These are phyloP conservation scores for Drosophila lini DNA, from an alignment of 1,140 invertebrate genomes.

Conservation along the genomic window DNA sequence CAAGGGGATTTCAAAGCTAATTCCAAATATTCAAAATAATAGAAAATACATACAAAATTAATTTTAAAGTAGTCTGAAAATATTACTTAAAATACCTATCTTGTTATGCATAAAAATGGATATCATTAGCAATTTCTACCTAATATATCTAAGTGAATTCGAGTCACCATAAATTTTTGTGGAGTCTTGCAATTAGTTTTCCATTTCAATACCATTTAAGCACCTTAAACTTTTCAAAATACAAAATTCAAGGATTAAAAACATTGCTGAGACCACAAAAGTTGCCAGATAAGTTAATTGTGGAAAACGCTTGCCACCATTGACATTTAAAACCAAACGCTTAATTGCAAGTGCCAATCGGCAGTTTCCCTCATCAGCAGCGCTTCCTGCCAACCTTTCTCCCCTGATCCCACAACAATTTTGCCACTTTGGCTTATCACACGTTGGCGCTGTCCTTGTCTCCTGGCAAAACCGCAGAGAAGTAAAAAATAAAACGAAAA, in stretches of 20 bases:
- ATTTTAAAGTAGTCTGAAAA: too few relatives aligned
- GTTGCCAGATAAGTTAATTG: slow-evolving; percentile 31
- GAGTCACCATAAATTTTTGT: neutral
- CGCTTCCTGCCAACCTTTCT: neutral
- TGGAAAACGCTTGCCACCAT: slow-evolving; percentile 37
- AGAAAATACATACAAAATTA: too few relatives aligned
- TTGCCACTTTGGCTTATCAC: slow-evolving; percentile 48
- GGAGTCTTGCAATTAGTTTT: neutral
- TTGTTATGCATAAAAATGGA: neutral
- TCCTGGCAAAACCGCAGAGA: slow-evolving; percentile 30
- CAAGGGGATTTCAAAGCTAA: neutral
- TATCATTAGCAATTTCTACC: neutral
- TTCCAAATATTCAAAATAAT: neutral
- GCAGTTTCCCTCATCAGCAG: slow-evolving; percentile 28
- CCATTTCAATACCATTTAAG: neutral
- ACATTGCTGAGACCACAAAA: slow-evolving; percentile 1
- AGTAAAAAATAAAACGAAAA: slow-evolving; percentile 13
- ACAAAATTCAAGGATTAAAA: neutral
- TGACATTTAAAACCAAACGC: slow-evolving; percentile 60
- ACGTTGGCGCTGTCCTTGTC: slow-evolving; percentile 29
- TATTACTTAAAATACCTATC: neutral
- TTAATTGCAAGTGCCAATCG: slow-evolving; percentile 77
- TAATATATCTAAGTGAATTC: neutral
- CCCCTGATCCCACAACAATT: slow-evolving; percentile 2
- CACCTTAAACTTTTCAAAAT: neutral